Base-by-base conservation (phyloP, 2,888 invertebrate species). In the Escarpia spicata region DNA sequence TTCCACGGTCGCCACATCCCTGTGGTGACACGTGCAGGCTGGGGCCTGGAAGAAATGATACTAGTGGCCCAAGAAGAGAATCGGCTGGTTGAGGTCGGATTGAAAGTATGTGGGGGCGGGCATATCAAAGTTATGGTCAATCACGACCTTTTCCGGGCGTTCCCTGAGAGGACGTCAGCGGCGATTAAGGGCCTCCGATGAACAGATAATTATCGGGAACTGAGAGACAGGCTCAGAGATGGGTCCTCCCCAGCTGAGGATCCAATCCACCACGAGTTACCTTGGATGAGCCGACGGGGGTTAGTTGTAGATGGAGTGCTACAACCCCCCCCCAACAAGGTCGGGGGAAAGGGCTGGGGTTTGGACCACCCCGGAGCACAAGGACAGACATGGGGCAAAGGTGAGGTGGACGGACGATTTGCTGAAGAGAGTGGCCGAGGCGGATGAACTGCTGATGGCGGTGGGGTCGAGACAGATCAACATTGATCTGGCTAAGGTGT, bases 31-130 rank as follows among this genome's bases (percentile, higher is more conserved):
- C 6, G 12, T 6, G 8, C 90, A 6, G 90, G 90, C 9, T 90
- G 90, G 90, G 9, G 9, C 8, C 6, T 6, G 10, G 91, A n/a
- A 15, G 91, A 91, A 26, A 91, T n/a, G 91, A 31, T 91, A 26
- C 9, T 91, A 10, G 91, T 91, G 19, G 91, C 91, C 19, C 91
- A 31, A 0, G 91, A 91, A 26, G 91, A 91, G 91, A 91, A n/a
- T n/a, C 19, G 91, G 19, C 91, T 91, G 91, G 9, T n/a, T 0
- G n/a, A 91, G 31, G 19, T 0, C 12, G 91, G 91, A 10, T 19
- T 15, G 4, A 15, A 37, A 10, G 12, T 12, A 9, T 91, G 90
- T 43, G 90, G 8, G 43, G 43, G 10, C 6, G 9, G 31, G 12
- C 90, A 6, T 45, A 12, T 12, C 9, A 90, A 90, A 6, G 12